These are phyloP conservation scores for Zoanthus solanderi DNA, from an alignment of 92 coral and sea anemone species.

Conservation along the genomic window DNA sequence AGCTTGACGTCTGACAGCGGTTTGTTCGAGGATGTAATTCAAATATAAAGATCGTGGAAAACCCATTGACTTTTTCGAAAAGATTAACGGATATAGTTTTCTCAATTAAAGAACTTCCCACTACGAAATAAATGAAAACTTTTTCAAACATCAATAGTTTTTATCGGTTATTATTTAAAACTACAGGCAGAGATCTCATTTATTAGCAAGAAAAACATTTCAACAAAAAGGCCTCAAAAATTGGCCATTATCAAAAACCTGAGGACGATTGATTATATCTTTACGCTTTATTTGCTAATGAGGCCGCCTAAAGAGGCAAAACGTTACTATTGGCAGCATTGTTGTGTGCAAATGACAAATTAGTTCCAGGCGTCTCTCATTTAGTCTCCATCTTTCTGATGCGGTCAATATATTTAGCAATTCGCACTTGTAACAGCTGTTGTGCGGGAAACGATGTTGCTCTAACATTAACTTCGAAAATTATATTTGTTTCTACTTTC, in stretches of 20 bases:
- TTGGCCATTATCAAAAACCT: not conserved
- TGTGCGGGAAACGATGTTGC: not conserved
- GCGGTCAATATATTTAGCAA: not conserved
- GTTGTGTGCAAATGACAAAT: not conserved
- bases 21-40: not conserved
- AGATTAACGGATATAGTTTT: constrained; percentile 14
- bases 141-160: not conserved
- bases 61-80: not conserved
- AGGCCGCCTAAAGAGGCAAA: not conserved
- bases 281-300: not conserved
- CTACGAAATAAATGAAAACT: not conserved
- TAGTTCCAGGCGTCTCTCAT: not conserved
- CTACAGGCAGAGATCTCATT: not conserved
- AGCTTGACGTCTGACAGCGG: constrained; percentile 7
- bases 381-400: too few species aligned
- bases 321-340: not conserved
- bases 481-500: constrained; percentile 17
- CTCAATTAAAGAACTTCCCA: not conserved
- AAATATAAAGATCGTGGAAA: not conserved
- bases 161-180: not conserved
- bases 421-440: not conserved
- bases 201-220: not conserved
- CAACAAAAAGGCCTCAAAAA: not conserved
- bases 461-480: constrained; percentile 24
- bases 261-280: not conserved